Evolutionary conservation across 1,140 invertebrate genomes (phyloP), one percentile per base, ranked within the genome.

Genomic region (Musca vetustissima): DNA sequence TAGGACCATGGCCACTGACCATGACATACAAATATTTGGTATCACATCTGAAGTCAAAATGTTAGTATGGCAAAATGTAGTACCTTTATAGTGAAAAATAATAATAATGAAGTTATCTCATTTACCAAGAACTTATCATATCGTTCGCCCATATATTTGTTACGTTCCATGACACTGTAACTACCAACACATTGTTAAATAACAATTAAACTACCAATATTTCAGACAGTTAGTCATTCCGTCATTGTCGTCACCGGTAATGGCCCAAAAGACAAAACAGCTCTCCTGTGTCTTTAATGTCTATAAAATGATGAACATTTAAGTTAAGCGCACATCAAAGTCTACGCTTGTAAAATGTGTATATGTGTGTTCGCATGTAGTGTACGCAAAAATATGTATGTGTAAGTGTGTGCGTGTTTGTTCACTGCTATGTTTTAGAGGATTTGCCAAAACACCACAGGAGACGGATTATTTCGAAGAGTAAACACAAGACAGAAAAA

Each of bases 381-480:
- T 32, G 28, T 32, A 9, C 28, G 28, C 9, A 32, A 32, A n/a
- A n/a, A 32, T 32, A 9, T n/a, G 25, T 17, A 17, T 22, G 21
- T 21, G 57, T 36, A 11, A 43, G 25, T 11, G 28, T 13, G 17
- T 61, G 32, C 15, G 28, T 61, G 17, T 36, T 55, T 4, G 21
- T 9, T 6, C 48, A 49, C 49, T 52, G n/a, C 17, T 19, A 7
- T 13, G 36, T 43, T 61, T 61, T 43, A 32, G 57, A 61, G 57
- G 57, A 61, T 61, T 61, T 61, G 57, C 28, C 36, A 61, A 61
- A 61, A 61, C 57, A 61, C 57, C 57, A 61, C 57, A 61, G 57
- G 57, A 61, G 57, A 61, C 36, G 57, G 57, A 21, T 61, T 61
- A 61, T 43, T 6, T 43, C 57, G 17, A 61, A 61, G 17, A 55